phyloP scores from a whole-genome alignment of 2,888 invertebrate species.

The Luperina testacea region DNA sequence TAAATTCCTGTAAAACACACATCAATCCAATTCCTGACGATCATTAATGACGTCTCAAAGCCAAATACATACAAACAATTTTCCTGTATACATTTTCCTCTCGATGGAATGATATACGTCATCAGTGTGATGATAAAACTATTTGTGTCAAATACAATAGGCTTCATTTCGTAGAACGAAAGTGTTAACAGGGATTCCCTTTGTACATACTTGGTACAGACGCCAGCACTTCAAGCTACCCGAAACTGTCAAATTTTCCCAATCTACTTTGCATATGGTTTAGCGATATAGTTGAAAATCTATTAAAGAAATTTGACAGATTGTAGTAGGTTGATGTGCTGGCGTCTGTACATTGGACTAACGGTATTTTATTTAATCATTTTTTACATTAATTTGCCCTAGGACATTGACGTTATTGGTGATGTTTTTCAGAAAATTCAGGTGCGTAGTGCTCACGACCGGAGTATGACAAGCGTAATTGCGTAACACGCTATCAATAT shows the following conservation, averaged over 20 bases:
- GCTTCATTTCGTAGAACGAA: conserved; percentile 26
- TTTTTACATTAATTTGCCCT: background rate
- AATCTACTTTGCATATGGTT: no score
- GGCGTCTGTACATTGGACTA: background rate
- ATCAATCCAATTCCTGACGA: conserved; percentile 24
- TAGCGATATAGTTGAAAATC: no score
- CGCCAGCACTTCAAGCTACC: no score
- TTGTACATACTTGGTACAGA: background rate
- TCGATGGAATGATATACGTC: conserved; percentile 20
- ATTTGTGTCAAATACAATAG: background rate
- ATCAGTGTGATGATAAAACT: conserved; percentile 5
- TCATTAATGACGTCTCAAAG: conserved; percentile 16
- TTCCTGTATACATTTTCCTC: conserved; percentile 41
- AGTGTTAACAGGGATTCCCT: conserved; percentile 31
- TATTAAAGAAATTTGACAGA: no score
- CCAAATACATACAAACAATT: conserved; percentile 1
- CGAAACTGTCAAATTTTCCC: no score
- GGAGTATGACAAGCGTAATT: background rate
- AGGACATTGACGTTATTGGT: background rate
- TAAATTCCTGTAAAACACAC: conserved; percentile 29
- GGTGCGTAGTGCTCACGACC: background rate
- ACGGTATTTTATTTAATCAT: background rate
- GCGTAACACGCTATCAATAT: background rate
- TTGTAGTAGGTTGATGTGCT: no score
- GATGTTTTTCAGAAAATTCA: background rate